phyloP scores from a whole-genome alignment of 2,113 vertebrate species.

The Mastomys natalensis region DNA sequence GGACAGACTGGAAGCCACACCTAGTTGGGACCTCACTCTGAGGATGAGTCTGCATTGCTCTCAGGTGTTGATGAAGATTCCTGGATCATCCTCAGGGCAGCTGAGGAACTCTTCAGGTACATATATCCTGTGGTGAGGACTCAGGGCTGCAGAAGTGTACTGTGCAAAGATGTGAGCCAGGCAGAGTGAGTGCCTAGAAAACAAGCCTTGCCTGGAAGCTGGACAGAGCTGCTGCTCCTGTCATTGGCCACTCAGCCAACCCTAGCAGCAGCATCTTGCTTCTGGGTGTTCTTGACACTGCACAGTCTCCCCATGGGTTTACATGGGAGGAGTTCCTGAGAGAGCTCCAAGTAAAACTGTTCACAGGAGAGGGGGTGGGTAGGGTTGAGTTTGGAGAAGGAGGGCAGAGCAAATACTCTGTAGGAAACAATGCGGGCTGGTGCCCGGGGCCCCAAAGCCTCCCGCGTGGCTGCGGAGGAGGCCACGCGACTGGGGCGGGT shows the following conservation, averaged over 20 bases:
- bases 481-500: too few species aligned
- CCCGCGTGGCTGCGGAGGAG: too few species aligned
- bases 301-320: fast-evolving
- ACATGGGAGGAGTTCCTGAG: background rate
- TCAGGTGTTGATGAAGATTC: slow-evolving; percentile 75
- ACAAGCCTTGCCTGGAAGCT: background rate
- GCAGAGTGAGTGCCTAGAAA: background rate
- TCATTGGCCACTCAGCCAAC: background rate
- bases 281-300: fast-evolving
- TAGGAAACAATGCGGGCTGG: too few species aligned
- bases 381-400: background rate
- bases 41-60: slow-evolving; percentile 17
- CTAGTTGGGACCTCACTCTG: slow-evolving; percentile 89
- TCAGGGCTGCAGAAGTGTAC: background rate
- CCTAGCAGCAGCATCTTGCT: background rate
- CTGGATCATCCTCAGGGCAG: slow-evolving; percentile 91
- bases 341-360: fast-evolving
- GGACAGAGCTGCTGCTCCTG: background rate
- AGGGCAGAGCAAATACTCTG: too few species aligned
- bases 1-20: slow-evolving; percentile 80
- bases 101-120: slow-evolving; percentile 91
- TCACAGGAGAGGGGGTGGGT: fast-evolving
- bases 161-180: too few species aligned
- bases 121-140: slow-evolving; percentile 56
- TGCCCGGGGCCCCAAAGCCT: too few species aligned